Base-by-base conservation (phyloP, 2,888 invertebrate species). In the Thyatira batis region DNA sequence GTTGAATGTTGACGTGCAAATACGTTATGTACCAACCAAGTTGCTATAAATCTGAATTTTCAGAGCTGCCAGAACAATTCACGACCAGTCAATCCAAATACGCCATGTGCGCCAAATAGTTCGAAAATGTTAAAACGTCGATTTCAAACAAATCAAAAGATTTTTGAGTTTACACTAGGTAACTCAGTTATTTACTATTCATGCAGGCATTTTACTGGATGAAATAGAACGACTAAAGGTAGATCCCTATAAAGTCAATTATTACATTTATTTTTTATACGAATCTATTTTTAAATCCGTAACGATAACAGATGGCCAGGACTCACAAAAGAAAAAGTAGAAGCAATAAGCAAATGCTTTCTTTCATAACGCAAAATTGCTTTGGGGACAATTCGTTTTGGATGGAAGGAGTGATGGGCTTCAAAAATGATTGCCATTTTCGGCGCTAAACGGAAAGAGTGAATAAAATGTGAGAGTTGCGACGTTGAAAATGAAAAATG, bases 321-420 rank as follows among this genome's bases (percentile, higher is more conserved):
- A 57, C 65, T 65, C 72, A 84, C 82, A 85, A 87, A 84, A 82
- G 84, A 79, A 84, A 39, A 86, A 85, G 80, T 80, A 79, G 76
- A 68, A 78, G 84, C 78, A 87, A 88, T 90, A 89, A 88, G 85
- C 84, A 87, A 89, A 90, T 86, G 84, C 80, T 77, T 79, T 80
- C 83, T 84, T 87, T 89, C 84, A 90, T 89, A 87, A 87, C 74
- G 82, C 74, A 69, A 85, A 89, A 89, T 89, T 87, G 88, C 84
- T 84, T 82, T 68, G 77, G 78, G 82, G 79, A 84, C 87, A 82
- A 87, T 88, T 85, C 78, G 69, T 77, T 81, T 69, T 67, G 61
- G 60, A 61, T 60, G 67, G 67, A 67, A 61, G 71, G 78, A 82
- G 79, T 78, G 79, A 81, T 79, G 79, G 77, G 71, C 67, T 72